A percentile compares a stretch with the other conserved stretches of the same genome.
These are phyloP conservation scores for Bellardia pandia DNA, from an alignment of 2,888 invertebrate genomes.

Conservation along the genomic window DNA sequence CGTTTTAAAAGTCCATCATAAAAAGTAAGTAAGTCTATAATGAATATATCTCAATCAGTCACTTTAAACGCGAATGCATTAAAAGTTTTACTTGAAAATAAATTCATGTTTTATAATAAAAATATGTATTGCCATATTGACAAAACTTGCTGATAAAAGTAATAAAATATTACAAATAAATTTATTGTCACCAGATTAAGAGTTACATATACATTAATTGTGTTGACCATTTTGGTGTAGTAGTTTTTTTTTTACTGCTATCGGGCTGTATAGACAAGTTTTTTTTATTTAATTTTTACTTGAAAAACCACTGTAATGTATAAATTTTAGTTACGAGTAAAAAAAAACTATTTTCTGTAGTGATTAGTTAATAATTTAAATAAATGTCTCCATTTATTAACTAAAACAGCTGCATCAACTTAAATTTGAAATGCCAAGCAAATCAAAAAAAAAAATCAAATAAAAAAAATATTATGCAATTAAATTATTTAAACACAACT, in stretches of 20 bases:
- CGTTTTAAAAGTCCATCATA: too few relatives aligned
- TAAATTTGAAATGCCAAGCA: constrained; percentile 2
- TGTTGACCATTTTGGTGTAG: too few relatives aligned
- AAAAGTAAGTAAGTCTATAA: too few relatives aligned
- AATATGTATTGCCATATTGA: too few relatives aligned
- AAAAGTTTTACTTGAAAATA: too few relatives aligned
- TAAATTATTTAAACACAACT: constrained; percentile 7
- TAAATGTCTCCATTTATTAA: not conserved
- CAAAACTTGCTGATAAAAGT: too few relatives aligned
- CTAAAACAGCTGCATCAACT: constrained; percentile 20
- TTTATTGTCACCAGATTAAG: too few relatives aligned
- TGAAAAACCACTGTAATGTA: not conserved
- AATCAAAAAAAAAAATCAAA: not conserved
- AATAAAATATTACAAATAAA: too few relatives aligned
- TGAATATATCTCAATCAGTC: too few relatives aligned
- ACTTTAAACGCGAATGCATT: too few relatives aligned
- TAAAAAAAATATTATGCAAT: constrained; percentile 48
- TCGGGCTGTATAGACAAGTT: not conserved
- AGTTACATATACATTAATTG: too few relatives aligned
- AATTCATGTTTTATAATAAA: too few relatives aligned
- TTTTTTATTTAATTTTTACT: not conserved
- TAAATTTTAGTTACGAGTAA: not conserved
- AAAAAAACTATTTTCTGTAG: not conserved
- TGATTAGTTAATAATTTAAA: constrained; percentile 10
- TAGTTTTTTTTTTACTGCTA: not conserved